Base-by-base conservation (phyloP, 2,797 vertebrate species). In the Phyllotis vaccarum region DNA sequence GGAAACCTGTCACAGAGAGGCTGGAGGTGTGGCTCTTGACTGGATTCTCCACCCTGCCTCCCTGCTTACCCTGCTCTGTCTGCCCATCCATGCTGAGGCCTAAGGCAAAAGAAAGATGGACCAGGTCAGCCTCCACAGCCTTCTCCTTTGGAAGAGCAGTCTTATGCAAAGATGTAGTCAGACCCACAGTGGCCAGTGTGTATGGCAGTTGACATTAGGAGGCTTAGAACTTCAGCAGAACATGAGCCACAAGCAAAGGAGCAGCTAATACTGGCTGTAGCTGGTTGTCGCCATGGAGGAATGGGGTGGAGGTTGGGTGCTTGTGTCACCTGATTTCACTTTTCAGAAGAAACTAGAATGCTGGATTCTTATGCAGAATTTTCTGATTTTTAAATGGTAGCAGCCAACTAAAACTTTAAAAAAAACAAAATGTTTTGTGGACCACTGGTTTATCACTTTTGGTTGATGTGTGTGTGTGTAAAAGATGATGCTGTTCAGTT, bases 341-440 rank as follows among this genome's bases (percentile, higher is more conserved):
- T 97, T 91, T 74, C 76, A 87, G 91, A 95, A 96, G 91, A 94
- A 96, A 96, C 40, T 85, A 70, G 90, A 94, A 94, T 90, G 91
- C 85, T 94, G 94, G 93, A 93, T 75, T 95, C 86, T 74, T 93
- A 79, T 74, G 43, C 64, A 82, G 91, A 92, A 81, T 89, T 16
- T 17, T 34, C 75, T 92, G 34, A 60, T 90, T 95, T 96, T 93
- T 81, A 86, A 95, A 94, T 43, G 49, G 78, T 90, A 89, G 62
- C 76, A 96, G 49, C 40, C 92, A 86, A 94, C 10, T 86, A 86
- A 97, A 96, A 96, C 94, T 93, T 95, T 66, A 0, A 94, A 86
- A 93, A 89, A 40, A 91, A 89, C 88, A 86, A 88, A 93, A 83
- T 76, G 58, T 85, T 72, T 68, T 58, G 4, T 60, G 52, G 56